Percentiles rank a stretch among this genome's conserved stretches.
Evolutionary conservation across 2,113 vertebrate genomes (phyloP).

Genomic region (Equus quagga): DNA sequence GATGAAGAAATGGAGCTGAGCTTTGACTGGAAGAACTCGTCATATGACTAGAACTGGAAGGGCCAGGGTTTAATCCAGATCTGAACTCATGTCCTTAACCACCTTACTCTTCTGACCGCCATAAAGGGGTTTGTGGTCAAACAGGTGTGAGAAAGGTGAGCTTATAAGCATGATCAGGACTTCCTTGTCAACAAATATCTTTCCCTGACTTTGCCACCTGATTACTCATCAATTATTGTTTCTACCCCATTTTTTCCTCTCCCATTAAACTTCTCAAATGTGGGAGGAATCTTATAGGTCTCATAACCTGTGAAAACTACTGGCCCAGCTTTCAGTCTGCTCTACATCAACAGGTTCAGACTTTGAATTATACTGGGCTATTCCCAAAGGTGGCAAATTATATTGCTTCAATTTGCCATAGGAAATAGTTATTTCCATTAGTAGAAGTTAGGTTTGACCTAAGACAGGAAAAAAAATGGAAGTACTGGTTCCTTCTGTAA

Average conservation of each 20-base stretch:
- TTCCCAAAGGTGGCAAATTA: not conserved
- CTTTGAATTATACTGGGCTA: not conserved
- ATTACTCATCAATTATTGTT: not conserved
- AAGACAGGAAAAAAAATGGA: not conserved
- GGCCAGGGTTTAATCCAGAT: not conserved
- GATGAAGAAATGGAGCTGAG: not conserved
- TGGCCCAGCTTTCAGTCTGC: not conserved
- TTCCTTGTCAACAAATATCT: not conserved
- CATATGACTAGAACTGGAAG: not conserved
- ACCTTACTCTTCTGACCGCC: not conserved
- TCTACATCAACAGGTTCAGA: not conserved
- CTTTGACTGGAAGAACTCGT: not conserved
- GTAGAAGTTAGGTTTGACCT: constrained; percentile 37
- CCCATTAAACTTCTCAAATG: not conserved
- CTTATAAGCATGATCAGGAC: not conserved
- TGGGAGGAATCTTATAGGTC: not conserved
- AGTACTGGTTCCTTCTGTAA: not conserved
- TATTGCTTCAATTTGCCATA: not conserved
- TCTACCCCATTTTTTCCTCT: not conserved
- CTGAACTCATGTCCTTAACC: not conserved
- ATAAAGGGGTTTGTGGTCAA: not conserved
- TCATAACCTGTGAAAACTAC: not conserved
- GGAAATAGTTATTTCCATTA: not conserved
- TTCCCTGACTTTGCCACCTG: not conserved
- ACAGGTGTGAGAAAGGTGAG: not conserved